Evolutionary conservation across 2,113 vertebrate genomes (phyloP), one percentile per base, ranked within the genome.

Genomic region (Xiphophorus maculatus): DNA sequence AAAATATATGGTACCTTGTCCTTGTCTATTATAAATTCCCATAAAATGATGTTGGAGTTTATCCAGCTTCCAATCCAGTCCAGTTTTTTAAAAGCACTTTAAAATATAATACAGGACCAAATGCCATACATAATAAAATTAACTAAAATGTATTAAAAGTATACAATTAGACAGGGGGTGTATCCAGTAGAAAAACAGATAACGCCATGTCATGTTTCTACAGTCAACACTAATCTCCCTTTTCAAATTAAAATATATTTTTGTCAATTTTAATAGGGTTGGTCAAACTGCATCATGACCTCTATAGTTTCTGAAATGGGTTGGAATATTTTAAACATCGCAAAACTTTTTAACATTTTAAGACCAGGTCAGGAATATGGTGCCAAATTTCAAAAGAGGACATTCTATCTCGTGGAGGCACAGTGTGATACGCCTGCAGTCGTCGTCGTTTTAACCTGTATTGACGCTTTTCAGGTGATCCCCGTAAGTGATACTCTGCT

Each of bases 401-500:
- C 58, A 68, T 8, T 32, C 15, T 44, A 62, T 70, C 72, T 37
- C 9, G 40, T 68, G 32, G 17, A 76, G 51, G 64, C 44, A 42
- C 63, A 69, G 33, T 60, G 67, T 37, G 68, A 82, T 75, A 74
- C 22, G 73, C 89, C 83, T 87, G 28, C 70, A 30, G 5, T 33
- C 62, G n/a, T 73, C 84, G 71, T 25, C 58, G 33, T 82, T 71
- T 77, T 63, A 79, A 82, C 32, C 78, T 81, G 72, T 63, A 66
- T 64, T 58, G 40, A 33, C 1, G 30, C 15, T 82, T 60, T 77
- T 73, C 64, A 35, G 79, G 33, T 84, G 80, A 85, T 72, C 80
- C 73, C 3, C 76, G 89, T 87, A 87, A 91, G 69, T 73, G 79
- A 91, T 88, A 88, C 87, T 78, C 54, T 0, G 12, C 69, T 74